Percentiles rank a stretch among this genome's conserved stretches.
Conservation (phyloP, 2,113 vertebrate species). For the Corythornis madagascariensis region DNA sequence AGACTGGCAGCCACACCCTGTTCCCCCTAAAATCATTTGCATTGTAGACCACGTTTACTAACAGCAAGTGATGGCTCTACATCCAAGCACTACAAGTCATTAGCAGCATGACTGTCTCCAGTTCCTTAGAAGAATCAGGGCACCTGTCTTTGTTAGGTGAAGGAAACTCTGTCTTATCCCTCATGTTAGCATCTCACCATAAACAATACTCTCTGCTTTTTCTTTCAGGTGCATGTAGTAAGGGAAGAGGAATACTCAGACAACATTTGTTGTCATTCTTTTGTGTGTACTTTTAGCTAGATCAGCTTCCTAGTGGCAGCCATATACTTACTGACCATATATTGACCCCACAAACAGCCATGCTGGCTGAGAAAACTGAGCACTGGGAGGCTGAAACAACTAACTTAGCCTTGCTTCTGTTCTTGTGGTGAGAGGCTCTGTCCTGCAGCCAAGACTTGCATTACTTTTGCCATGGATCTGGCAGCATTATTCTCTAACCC, state of each 20-base stretch:
- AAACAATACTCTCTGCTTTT: too few species aligned
- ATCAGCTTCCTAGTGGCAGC: not conserved
- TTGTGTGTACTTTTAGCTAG: fast-evolving
- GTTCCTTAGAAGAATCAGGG: not conserved
- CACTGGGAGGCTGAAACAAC: not conserved
- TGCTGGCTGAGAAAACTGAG: not conserved
- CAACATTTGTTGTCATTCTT: not conserved
- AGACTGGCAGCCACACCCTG: not conserved
- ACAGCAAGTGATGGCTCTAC: not conserved
- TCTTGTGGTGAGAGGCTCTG: not conserved
- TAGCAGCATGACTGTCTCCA: not conserved
- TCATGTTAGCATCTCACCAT: not conserved
- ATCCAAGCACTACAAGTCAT: not conserved
- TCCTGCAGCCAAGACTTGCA: not conserved
- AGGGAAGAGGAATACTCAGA: not conserved
- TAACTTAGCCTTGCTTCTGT: not conserved
- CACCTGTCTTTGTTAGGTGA: not conserved
- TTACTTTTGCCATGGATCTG: not conserved
- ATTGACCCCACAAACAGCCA: not conserved
- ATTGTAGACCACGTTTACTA: not conserved
- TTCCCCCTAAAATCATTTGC: not conserved
- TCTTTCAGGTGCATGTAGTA: too few species aligned
- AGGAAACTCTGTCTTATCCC: not conserved
- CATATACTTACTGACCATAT: not conserved
- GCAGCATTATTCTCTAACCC: not conserved